Evolutionary conservation across 1,140 invertebrate species (phyloP).

Genomic region (Venturia canescens): DNA sequence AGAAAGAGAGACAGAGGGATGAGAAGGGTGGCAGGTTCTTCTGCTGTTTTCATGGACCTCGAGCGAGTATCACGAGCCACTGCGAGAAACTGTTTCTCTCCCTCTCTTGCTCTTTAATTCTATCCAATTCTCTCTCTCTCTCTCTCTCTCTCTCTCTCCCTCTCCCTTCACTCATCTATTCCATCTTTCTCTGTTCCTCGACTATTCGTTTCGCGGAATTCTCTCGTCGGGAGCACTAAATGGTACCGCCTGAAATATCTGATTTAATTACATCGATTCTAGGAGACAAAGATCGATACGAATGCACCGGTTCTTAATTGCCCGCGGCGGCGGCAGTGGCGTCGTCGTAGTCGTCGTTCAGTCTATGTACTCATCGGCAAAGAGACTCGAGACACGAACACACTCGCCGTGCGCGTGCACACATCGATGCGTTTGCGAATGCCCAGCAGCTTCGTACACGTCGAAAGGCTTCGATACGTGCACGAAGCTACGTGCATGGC

Average conservation of each 20-base stretch:
- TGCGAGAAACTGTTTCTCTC: slow-evolving; percentile 43
- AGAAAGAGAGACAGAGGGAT: slow-evolving; percentile 41
- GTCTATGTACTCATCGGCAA: not conserved
- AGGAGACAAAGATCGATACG: slow-evolving; percentile 73
- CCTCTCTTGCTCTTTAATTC: slow-evolving; percentile 34
- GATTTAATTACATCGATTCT: slow-evolving; percentile 74
- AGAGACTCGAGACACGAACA: slow-evolving; percentile 18
- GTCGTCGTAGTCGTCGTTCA: slow-evolving; percentile 34
- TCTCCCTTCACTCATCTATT: not conserved
- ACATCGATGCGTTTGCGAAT: not conserved
- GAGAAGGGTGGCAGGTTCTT: slow-evolving; percentile 58
- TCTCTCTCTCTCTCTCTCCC: slow-evolving; percentile 27
- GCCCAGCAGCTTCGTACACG: not conserved
- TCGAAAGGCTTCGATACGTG: not conserved
- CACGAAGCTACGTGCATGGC: not conserved
- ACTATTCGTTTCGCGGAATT: slow-evolving; percentile 59
- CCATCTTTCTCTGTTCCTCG: slow-evolving; percentile 8
- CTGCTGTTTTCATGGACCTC: slow-evolving; percentile 42
- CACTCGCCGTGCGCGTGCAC: not conserved
- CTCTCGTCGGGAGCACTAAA: slow-evolving; percentile 62
- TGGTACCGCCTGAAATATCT: slow-evolving; percentile 71
- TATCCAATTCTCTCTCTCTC: not conserved
- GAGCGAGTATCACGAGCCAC: slow-evolving; percentile 55
- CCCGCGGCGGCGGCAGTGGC: slow-evolving; percentile 48
- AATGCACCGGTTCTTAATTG: slow-evolving; percentile 68